phyloP scores from a whole-genome alignment of 2,888 invertebrate genomes.

The Brenthis hecate region DNA sequence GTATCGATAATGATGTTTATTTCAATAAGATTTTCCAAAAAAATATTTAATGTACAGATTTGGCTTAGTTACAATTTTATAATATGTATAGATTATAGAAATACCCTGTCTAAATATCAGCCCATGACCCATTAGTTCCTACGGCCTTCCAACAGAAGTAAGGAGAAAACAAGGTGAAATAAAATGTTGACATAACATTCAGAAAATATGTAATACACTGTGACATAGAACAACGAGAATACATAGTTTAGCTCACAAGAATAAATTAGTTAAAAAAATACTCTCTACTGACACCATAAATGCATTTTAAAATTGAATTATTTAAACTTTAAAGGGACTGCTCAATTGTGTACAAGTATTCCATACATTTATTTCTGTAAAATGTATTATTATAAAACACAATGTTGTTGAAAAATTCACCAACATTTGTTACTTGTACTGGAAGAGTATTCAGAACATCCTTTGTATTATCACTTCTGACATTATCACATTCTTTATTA shows the following conservation, averaged over 20 bases:
- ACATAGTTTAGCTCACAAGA: slow-evolving; percentile 43
- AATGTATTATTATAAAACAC: slow-evolving; percentile 74
- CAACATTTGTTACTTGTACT: slow-evolving; percentile 67
- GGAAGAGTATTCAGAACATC: slow-evolving; percentile 66
- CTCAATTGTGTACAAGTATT: slow-evolving; percentile 79
- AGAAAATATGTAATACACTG: slow-evolving; percentile 58
- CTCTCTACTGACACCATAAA: slow-evolving; percentile 40
- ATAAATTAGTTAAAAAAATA: slow-evolving; percentile 51
- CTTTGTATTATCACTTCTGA: slow-evolving; percentile 50
- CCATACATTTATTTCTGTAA: slow-evolving; percentile 80
- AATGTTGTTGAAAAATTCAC: slow-evolving; percentile 70
- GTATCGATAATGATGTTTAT: too few species aligned
- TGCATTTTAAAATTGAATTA: slow-evolving; percentile 33
- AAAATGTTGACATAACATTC: slow-evolving; percentile 52
- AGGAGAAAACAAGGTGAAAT: not conserved
- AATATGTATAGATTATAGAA: too few species aligned
- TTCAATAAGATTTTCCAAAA: too few species aligned
- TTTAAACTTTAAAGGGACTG: slow-evolving; percentile 54
- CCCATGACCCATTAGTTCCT: too few species aligned
- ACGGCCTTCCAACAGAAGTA: not conserved
- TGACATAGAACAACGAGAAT: slow-evolving; percentile 52
- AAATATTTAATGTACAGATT: too few species aligned
- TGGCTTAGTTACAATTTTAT: too few species aligned
- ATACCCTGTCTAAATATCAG: too few species aligned
- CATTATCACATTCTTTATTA: slow-evolving; percentile 57